A percentile compares a stretch with the other conserved stretches of the same genome.
Conservation (phyloP, 1,140 invertebrate genomes). For the Elysia chlorotica region DNA sequence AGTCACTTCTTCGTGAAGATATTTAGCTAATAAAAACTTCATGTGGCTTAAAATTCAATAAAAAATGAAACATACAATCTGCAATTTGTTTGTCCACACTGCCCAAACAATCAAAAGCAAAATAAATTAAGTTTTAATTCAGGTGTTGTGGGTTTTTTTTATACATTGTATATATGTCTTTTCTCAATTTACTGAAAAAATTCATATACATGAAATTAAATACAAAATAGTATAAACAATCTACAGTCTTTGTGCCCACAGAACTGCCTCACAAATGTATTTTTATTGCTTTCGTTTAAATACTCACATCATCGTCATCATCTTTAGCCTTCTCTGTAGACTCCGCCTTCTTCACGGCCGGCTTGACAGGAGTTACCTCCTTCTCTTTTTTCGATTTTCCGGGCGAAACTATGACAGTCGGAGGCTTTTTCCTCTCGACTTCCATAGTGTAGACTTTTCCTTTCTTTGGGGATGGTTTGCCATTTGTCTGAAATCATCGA, state of each 20-base stretch:
- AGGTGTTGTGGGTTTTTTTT: too few species aligned
- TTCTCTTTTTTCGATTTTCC: background rate
- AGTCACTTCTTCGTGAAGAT: too few species aligned
- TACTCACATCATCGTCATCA: background rate
- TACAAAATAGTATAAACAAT: background rate
- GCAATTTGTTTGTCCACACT: too few species aligned
- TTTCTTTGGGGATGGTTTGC: background rate
- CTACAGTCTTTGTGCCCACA: too few species aligned
- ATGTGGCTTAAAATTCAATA: background rate
- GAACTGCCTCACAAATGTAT: too few species aligned
- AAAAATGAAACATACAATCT: background rate
- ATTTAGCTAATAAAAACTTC: too few species aligned
- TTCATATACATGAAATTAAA: background rate
- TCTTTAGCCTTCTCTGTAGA: background rate
- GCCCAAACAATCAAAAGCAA: too few species aligned
- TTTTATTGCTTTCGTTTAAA: background rate
- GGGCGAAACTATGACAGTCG: background rate
- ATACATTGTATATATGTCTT: too few species aligned
- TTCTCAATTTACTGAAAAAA: background rate
- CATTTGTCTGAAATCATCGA: background rate
- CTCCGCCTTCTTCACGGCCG: background rate
- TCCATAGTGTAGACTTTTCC: slow-evolving; percentile 8
- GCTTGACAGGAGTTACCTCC: background rate
- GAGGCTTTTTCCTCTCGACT: background rate
- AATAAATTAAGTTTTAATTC: too few species aligned